phyloP scores from a whole-genome alignment of 2,888 invertebrate species.

The Bimastos eiseni region DNA sequence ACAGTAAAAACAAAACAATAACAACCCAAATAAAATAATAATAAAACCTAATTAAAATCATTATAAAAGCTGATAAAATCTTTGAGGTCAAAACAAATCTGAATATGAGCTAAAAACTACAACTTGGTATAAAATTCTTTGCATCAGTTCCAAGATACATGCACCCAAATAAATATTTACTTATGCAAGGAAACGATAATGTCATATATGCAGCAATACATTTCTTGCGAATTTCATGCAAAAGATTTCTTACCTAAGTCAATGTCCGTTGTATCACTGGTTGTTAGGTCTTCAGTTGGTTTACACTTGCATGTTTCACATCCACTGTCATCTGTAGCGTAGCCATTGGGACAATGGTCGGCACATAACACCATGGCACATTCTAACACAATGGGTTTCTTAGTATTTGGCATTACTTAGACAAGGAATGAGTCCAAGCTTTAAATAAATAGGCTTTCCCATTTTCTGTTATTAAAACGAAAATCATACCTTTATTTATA shows the following conservation, averaged over 20 bases:
- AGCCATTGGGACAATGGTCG: neutral
- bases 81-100: neutral
- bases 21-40: no score
- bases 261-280: neutral
- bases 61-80: no score
- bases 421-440: no score
- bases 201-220: neutral
- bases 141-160: neutral
- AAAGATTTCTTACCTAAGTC: neutral
- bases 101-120: neutral
- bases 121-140: neutral
- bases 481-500: no score
- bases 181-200: no score
- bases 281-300: neutral
- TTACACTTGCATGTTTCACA: neutral
- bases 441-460: no score
- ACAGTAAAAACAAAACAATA: no score
- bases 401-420: no score
- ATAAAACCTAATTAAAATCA: neutral
- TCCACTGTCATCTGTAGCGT: neutral
- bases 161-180: neutral
- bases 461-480: no score
- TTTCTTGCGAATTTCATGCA: neutral
- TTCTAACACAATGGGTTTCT: neutral
- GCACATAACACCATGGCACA: neutral